Base-by-base conservation (phyloP, 2,113 vertebrate species). In the Propithecus coquereli region DNA sequence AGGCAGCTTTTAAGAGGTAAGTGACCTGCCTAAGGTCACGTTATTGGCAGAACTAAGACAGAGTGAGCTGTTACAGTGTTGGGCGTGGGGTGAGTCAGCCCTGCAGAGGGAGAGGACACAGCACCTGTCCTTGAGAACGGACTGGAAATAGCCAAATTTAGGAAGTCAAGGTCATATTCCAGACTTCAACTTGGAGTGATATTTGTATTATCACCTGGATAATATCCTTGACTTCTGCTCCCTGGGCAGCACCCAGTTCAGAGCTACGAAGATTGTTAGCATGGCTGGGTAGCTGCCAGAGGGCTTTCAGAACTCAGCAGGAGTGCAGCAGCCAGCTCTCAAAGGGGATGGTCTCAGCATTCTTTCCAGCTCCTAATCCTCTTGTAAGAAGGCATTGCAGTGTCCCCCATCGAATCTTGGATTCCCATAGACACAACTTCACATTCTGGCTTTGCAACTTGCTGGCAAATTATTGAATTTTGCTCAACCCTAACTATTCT, bases 161-260 rank as follows among this genome's bases (percentile, higher is more conserved):
- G 4, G 74, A 77, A 97, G 74, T n/a, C 83, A 95, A 80, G 70
- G 63, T 95, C 87, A 52, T 66, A 32, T 52, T 87, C 45, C 59
- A 89, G 90, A 74, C 50, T 70, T 86, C 37, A 59, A 22, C 30
- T 20, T 34, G 3, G 2, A 65, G 45, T 68, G 37, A 14, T 65
- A 85, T 92, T 57, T 94, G 54, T 80, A 34, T 5, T 2, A 7
- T 77, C 52, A 73, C 63, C 89, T 82, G 34, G 74, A 52, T 70
- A 57, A 45, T 50, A 73, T 91, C 77, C 30, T 11, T 52, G 81
- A 43, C 34, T 83, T 89, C 88, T 95, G 61, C 40, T 81, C 90
- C 70, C 73, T 66, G 50, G 63, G 25, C 18, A 73, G 63, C 12
- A 43, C 63, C 40, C 52, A 34, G 52, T 68, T 92, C 70, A 34